Conservation (phyloP, 2,113 vertebrate species). For the Eulacestoma nigropectus region DNA sequence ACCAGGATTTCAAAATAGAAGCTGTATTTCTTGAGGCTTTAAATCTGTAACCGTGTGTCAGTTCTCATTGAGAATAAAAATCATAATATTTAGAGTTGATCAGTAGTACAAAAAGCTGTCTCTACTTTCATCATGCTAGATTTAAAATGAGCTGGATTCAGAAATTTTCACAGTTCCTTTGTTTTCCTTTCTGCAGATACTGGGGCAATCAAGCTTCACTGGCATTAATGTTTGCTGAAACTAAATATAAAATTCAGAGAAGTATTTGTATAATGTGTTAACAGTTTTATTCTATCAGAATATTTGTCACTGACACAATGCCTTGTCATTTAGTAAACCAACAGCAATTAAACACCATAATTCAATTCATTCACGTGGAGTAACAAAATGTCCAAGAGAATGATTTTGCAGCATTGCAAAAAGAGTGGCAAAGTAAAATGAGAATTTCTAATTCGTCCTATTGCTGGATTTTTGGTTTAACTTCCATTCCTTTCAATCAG, state of each 20-base stretch:
- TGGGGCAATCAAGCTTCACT: neutral
- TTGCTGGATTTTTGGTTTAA: neutral
- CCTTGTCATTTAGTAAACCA: conserved; percentile 8
- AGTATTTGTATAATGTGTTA: neutral
- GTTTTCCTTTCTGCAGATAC: neutral
- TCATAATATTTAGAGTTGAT: neutral
- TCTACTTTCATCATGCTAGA: neutral
- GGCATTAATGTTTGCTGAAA: neutral
- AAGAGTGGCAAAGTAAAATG: neutral
- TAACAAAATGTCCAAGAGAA: neutral
- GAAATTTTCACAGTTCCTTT: neutral
- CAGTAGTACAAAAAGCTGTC: neutral
- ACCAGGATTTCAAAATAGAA: neutral
- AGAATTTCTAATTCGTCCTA: neutral
- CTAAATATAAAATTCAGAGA: neutral
- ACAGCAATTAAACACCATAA: neutral
- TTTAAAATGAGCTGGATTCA: neutral
- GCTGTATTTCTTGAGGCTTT: neutral
- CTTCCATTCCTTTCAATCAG: neutral
- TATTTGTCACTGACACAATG: conserved; percentile 10
- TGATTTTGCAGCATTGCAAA: neutral
- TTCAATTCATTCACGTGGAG: neutral
- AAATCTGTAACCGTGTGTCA: neutral
- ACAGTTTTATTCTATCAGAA: neutral
- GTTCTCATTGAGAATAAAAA: neutral